Evolutionary conservation across 1,140 invertebrate species (phyloP).

Genomic region (Ladona fulva): DNA sequence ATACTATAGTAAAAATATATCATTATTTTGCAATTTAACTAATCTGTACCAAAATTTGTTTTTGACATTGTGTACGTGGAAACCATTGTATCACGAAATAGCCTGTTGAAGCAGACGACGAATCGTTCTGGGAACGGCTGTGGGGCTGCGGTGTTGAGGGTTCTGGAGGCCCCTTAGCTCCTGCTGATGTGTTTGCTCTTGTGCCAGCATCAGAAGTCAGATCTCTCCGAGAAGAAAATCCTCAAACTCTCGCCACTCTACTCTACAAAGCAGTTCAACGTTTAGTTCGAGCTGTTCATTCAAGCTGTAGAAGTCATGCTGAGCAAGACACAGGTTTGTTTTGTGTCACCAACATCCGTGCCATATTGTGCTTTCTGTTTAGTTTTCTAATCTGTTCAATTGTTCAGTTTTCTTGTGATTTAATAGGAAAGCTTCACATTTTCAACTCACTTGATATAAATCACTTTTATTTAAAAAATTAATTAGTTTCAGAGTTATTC

Average conservation of each 20-base stretch:
- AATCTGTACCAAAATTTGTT: no score
- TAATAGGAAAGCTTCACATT: no score
- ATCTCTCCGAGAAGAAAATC: conserved; percentile 86
- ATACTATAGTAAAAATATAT: background rate
- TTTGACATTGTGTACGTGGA: no score
- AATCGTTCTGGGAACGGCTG: conserved; percentile 97
- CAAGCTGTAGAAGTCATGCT: conserved; percentile 80
- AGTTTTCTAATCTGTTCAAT: no score
- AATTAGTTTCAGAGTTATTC: no score
- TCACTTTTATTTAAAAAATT: no score
- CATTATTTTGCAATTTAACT: background rate
- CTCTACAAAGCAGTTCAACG: conserved; percentile 98
- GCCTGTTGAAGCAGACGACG: conserved; percentile 85
- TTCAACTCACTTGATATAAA: no score
- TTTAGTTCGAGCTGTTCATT: conserved; percentile 86
- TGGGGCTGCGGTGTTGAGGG: conserved; percentile 46
- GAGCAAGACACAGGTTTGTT: conserved; percentile 83
- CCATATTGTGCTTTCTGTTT: no score
- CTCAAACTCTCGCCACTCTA: conserved; percentile 96
- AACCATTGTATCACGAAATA: conserved; percentile 31
- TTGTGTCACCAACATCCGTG: no score
- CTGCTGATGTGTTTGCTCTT: conserved; percentile 95
- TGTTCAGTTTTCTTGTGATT: no score
- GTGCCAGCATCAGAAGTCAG: conserved; percentile 91
- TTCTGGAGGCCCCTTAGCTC: conserved; percentile 81